phyloP scores from a whole-genome alignment of 1,140 invertebrate species.

The Leptopilina boulardi region DNA sequence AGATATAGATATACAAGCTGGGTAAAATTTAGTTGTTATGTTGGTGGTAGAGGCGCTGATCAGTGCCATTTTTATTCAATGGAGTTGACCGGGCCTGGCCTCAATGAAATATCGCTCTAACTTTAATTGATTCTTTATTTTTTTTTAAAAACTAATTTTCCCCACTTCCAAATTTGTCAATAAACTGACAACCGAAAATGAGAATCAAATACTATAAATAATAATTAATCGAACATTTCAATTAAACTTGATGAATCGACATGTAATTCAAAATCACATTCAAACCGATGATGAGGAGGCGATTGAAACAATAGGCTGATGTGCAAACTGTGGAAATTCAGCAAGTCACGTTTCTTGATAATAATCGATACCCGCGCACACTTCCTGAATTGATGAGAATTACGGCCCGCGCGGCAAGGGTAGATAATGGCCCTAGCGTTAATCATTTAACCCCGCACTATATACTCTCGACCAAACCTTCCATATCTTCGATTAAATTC shows the following conservation, averaged over 20 bases:
- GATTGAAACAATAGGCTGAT: not conserved
- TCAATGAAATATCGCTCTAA: too few relatives aligned
- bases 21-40: too few relatives aligned
- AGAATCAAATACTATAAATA: not conserved
- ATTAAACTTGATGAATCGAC: not conserved
- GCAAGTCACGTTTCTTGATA: constrained; percentile 40
- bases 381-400: constrained; percentile 41
- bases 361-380: constrained; percentile 48
- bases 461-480: constrained; percentile 17
- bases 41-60: too few relatives aligned
- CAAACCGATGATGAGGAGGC: not conserved
- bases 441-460: constrained; percentile 38
- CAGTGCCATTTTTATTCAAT: too few relatives aligned
- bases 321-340: constrained; percentile 1
- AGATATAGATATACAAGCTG: too few relatives aligned
- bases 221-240: not conserved
- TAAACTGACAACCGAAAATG: too few relatives aligned
- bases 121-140: too few relatives aligned
- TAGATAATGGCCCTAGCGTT: constrained; percentile 39
- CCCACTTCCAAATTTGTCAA: too few relatives aligned
- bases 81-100: too few relatives aligned
- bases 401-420: not conserved
- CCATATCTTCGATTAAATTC: constrained; percentile 51
- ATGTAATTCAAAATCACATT: not conserved
- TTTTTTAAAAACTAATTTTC: too few relatives aligned